Evolutionary conservation across 2,797 vertebrate genomes (phyloP).

Genomic region (Sus cebifrons): DNA sequence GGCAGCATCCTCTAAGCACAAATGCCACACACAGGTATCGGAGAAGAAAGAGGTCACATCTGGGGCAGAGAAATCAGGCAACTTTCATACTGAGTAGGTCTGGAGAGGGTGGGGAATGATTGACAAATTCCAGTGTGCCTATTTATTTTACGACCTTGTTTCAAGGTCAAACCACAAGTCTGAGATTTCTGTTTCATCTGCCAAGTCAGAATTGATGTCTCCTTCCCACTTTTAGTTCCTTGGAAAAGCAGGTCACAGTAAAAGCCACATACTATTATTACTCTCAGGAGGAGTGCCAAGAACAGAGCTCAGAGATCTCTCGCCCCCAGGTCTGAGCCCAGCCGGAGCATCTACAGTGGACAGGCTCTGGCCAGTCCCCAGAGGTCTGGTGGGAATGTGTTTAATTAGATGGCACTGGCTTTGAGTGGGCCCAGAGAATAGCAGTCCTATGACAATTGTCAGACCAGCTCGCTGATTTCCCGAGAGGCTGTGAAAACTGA

Average conservation of each 20-base stretch:
- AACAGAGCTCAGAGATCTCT: conserved; percentile 64
- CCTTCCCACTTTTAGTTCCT: conserved; percentile 77
- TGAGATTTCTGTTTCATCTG: conserved; percentile 72
- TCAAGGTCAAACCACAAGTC: conserved; percentile 78
- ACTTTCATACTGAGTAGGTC: not conserved
- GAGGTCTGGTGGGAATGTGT: conserved; percentile 65
- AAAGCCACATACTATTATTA: conserved; percentile 83
- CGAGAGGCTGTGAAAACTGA: not conserved
- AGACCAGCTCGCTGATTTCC: not conserved
- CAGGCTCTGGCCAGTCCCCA: conserved; percentile 29
- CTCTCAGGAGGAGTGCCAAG: conserved; percentile 76
- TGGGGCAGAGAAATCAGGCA: conserved; percentile 11
- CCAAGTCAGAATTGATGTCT: conserved; percentile 76
- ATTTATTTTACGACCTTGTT: conserved; percentile 73
- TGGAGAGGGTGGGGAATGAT: not conserved
- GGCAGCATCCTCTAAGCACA: not conserved
- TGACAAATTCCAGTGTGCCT: conserved; percentile 17
- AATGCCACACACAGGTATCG: conserved; percentile 1
- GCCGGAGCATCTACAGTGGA: not conserved
- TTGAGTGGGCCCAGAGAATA: conserved; percentile 21
- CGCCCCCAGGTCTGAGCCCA: conserved; percentile 37
- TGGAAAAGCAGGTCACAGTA: conserved; percentile 81
- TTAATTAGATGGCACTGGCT: conserved; percentile 55
- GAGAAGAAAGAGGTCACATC: conserved; percentile 30
- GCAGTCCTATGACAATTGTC: not conserved